Evolutionary conservation across 2,113 vertebrate genomes (phyloP).

Genomic region (Neofelis nebulosa): DNA sequence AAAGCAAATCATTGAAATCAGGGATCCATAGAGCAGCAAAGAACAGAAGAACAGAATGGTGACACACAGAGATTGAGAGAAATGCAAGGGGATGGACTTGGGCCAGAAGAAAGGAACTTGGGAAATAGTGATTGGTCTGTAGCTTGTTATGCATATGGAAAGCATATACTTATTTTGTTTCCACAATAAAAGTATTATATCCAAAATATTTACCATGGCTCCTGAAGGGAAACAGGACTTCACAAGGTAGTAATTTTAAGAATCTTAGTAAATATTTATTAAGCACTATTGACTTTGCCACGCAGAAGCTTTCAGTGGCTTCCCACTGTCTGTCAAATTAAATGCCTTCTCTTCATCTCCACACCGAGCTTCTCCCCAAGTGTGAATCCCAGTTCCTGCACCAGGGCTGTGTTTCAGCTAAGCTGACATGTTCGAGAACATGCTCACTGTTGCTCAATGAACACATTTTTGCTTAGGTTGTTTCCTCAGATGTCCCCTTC

Average conservation of each 20-base stretch:
- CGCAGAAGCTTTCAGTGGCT: not conserved
- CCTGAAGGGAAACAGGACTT: not conserved
- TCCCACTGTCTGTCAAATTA: not conserved
- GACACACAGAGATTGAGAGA: not conserved
- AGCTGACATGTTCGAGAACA: not conserved
- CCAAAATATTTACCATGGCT: not conserved
- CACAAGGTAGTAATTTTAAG: not conserved
- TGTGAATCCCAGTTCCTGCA: not conserved
- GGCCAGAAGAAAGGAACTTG: not conserved
- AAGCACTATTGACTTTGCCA: not conserved
- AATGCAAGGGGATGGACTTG: not conserved
- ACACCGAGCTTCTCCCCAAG: not conserved
- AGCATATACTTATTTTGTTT: not conserved
- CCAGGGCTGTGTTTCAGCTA: not conserved
- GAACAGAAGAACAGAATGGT: not conserved
- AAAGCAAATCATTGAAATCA: constrained; percentile 29
- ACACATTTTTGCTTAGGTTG: not conserved
- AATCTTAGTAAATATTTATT: not conserved
- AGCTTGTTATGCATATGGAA: not conserved
- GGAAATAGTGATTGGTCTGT: not conserved
- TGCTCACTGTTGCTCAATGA: not conserved
- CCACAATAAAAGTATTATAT: not conserved
- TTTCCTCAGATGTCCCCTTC: not conserved
- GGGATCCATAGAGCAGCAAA: not conserved
- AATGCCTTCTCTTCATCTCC: not conserved